Percentiles rank a stretch among this genome's conserved stretches.
Evolutionary conservation across 35 echinoderm and acorn worm genomes (phyloP).

Genomic region (Acanthaster planci): DNA sequence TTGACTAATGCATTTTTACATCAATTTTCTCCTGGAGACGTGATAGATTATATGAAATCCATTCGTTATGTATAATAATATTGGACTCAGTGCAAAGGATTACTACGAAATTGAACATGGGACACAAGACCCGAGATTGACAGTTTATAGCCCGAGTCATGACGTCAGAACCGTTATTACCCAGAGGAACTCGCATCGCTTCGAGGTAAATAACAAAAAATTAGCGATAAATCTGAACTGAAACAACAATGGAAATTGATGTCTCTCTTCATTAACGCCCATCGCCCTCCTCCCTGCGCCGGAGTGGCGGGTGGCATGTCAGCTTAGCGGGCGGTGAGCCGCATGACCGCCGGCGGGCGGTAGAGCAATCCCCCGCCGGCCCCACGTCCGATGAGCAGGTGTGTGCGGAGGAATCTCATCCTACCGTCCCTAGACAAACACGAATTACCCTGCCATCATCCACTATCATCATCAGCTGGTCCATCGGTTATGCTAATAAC

Average conservation of each 20-base stretch:
- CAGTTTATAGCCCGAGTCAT: no score
- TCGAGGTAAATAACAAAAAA: constrained; percentile 11
- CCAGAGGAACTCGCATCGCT: not conserved
- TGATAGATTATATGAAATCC: no score
- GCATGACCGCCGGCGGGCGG: not conserved
- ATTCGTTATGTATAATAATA: no score
- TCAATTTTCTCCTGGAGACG: no score
- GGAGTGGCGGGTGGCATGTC: not conserved
- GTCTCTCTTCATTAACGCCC: constrained; percentile 26
- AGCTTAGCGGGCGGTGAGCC: not conserved
- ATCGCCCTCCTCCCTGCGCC: not conserved
- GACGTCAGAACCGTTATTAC: not conserved
- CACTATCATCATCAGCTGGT: not conserved
- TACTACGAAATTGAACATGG: no score
- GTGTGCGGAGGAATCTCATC: not conserved
- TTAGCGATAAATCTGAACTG: constrained; percentile 23
- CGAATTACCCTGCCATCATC: constrained; percentile 22
- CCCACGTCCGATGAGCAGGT: not conserved
- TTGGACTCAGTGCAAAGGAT: no score
- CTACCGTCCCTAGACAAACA: not conserved
- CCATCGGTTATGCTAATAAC: not conserved
- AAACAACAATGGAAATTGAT: constrained; percentile 24
- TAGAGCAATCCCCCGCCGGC: not conserved
- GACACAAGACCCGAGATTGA: no score
- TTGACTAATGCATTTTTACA: no score